Evolutionary conservation across 64 coral and sea anemone species (phyloP), one percentile per base, ranked within the genome.

Genomic region (Catalaphyllia jardinei): DNA sequence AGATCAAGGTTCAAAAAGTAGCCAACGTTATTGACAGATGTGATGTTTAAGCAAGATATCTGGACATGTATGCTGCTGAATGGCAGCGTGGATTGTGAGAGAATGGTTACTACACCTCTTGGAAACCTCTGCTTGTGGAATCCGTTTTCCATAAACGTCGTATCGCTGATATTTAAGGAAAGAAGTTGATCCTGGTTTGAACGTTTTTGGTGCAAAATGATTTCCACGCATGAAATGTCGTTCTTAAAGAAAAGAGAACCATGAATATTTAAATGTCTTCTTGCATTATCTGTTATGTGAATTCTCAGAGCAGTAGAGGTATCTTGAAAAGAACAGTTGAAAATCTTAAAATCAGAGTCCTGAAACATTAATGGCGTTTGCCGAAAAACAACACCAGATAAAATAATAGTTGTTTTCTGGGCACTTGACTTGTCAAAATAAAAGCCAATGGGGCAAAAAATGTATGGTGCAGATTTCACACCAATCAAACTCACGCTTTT

Each of bases 1-100:
- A 81, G 31, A 31, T 81, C 25, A 29, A 81, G 55, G 4, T 62
- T 29, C 28, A 81, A 8, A 62, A 81, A 81, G 55, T 81, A 27
- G 0, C 78, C 78, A 35, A 29, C 61, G 57, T 81, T 63, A 4
- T 19, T 81, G 25, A 30, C 18, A 25, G 27, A 30, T 17, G 7
- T 14, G 57, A 62, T 55, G 16, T 61, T 31, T 4, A 27, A 81
- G 16, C 78, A 81, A 18, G 29, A 81, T 31, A 81, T 31, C 22
- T 61, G 12, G 14, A 81, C 27, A 28, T 31, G 25, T 29, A 9
- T 10, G 8, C 29, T 29, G 15, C 3, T 46, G 42, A 5, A 61
- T 14, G 29, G 15, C 28, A 11, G 15, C 16, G 55, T 61, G 4
- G 29, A 3, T 4, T 59, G 15, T 11, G 78, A 81, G 31, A 0